A percentile compares a stretch with the other conserved stretches of the same genome.
Conservation (phyloP, 2,888 invertebrate genomes). For the Gymnocheta viridis region DNA sequence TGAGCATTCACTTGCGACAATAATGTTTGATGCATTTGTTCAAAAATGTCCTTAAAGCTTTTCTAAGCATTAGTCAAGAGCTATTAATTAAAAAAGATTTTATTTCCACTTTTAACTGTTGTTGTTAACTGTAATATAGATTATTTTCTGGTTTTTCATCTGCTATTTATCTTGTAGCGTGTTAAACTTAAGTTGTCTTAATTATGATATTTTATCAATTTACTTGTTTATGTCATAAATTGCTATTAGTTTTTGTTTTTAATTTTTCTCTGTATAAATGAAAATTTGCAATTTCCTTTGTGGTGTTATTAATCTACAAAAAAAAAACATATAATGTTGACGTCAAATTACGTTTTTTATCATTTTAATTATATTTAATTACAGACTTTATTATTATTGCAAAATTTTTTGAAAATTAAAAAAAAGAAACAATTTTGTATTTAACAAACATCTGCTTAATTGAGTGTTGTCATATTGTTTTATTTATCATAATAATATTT, state of each 20-base stretch:
- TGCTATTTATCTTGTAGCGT: neutral
- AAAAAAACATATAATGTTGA: slow-evolving; percentile 44
- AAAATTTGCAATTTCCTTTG: slow-evolving; percentile 68
- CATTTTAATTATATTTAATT: slow-evolving; percentile 65
- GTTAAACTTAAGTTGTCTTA: slow-evolving; percentile 15
- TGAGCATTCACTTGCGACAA: too few species aligned
- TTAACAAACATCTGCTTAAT: slow-evolving; percentile 64
- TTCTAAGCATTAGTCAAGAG: too few species aligned
- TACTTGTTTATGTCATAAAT: slow-evolving; percentile 53
- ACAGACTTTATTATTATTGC: slow-evolving; percentile 53
- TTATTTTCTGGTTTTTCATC: neutral
- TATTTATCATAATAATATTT: slow-evolving; percentile 60
- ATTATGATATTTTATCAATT: slow-evolving; percentile 51
- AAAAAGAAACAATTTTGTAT: slow-evolving; percentile 17
- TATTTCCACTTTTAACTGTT: neutral
- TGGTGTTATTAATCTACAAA: slow-evolving; percentile 32
- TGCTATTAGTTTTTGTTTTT: slow-evolving; percentile 27
- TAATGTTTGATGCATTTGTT: too few species aligned
- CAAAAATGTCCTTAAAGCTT: too few species aligned
- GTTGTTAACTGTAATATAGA: too few species aligned
- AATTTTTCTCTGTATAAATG: slow-evolving; percentile 46
- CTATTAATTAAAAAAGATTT: neutral
- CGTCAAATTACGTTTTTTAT: slow-evolving; percentile 30
- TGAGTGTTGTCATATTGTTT: slow-evolving; percentile 64
- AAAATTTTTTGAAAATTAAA: neutral